A percentile compares a stretch with the other conserved stretches of the same genome.
phyloP scores from a whole-genome alignment of 2,888 invertebrate species.

The Mythimna vitellina region DNA sequence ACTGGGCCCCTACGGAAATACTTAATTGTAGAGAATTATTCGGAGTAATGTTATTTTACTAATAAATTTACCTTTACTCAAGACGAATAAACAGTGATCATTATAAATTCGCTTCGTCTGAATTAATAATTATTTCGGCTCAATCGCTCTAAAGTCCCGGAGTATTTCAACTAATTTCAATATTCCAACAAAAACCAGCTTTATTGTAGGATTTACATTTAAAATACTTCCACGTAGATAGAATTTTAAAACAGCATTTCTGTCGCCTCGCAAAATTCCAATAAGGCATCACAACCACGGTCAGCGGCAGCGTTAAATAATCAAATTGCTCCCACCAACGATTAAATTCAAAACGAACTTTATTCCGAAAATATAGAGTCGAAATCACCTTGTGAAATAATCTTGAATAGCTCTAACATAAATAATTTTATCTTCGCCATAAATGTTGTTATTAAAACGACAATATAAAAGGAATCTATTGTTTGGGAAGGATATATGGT shows the following conservation, averaged over 20 bases:
- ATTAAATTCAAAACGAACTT: conserved; percentile 26
- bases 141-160: background rate
- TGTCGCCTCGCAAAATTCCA: conserved; percentile 28
- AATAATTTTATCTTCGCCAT: conserved; percentile 57
- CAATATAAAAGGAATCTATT: conserved; percentile 53
- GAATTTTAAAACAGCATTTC: conserved; percentile 35
- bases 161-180: conserved; percentile 4
- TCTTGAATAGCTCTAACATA: conserved; percentile 37
- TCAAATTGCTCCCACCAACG: conserved; percentile 38
- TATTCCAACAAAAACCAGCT: background rate
- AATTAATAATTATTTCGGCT: background rate
- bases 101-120: background rate
- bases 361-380: conserved; percentile 9
- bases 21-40: no score
- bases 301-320: conserved; percentile 54
- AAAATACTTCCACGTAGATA: conserved; percentile 13
- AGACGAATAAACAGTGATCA: background rate
- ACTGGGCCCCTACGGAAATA: no score
- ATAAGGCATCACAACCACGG: conserved; percentile 48
- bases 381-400: conserved; percentile 14
- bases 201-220: conserved; percentile 4
- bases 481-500: conserved; percentile 44
- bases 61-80: background rate
- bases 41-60: background rate
- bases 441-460: conserved; percentile 61